phyloP scores from a whole-genome alignment of 1,140 invertebrate species.

The Macrosteles quadrilineatus region DNA sequence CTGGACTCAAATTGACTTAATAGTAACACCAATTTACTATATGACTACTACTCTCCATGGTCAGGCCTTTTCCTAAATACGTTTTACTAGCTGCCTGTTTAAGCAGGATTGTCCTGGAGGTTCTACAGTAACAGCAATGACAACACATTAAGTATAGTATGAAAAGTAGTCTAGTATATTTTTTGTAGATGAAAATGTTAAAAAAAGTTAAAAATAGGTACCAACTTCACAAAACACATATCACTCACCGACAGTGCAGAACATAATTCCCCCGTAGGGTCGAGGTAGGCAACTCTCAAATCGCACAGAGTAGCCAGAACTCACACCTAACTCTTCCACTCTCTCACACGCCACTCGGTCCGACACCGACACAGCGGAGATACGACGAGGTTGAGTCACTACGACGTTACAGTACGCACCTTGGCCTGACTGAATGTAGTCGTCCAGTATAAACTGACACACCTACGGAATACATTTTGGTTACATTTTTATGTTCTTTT shows the following conservation, averaged over 20 bases:
- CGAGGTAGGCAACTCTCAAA: conserved; percentile 88
- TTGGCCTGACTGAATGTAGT: conserved; percentile 84
- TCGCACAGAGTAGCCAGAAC: conserved; percentile 88
- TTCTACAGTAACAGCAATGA: too few species aligned
- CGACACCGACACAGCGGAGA: conserved; percentile 92
- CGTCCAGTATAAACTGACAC: conserved; percentile 95
- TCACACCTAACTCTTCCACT: conserved; percentile 79
- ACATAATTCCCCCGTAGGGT: conserved; percentile 90
- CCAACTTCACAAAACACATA: too few species aligned
- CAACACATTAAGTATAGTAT: too few species aligned
- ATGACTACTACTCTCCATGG: too few species aligned
- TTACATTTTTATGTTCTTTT: conserved; percentile 58
- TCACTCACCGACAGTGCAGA: conserved; percentile 83
- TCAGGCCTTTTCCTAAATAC: too few species aligned
- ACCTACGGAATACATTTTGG: conserved; percentile 58
- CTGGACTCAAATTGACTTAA: too few species aligned
- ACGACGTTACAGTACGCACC: conserved; percentile 84
- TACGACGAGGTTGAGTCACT: conserved; percentile 91
- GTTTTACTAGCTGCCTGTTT: too few species aligned
- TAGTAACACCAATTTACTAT: too few species aligned
- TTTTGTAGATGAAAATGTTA: too few species aligned
- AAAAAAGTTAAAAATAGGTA: too few species aligned
- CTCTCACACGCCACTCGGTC: conserved; percentile 88
- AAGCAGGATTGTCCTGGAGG: too few species aligned
- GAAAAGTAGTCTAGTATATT: too few species aligned